Percentiles rank a stretch among this genome's conserved stretches.
Evolutionary conservation across 2,888 invertebrate genomes (phyloP).

Genomic region (Synergus japonicus): DNA sequence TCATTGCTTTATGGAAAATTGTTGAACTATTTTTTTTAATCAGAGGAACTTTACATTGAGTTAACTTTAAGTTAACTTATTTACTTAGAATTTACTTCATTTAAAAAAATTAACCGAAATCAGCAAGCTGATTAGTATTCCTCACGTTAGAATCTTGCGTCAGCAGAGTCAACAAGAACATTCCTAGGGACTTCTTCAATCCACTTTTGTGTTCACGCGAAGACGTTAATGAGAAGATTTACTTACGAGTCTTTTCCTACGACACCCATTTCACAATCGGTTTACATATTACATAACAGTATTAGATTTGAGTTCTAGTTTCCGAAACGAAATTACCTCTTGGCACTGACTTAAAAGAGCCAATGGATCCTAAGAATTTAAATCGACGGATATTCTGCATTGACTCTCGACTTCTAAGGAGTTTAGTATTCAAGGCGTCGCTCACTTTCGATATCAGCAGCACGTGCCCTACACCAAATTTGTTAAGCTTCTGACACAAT

Average conservation of each 20-base stretch:
- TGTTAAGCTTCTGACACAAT: conserved; percentile 62
- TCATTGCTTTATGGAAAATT: not conserved
- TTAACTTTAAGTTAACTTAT: not conserved
- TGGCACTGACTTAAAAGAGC: conserved; percentile 50
- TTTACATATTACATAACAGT: conserved; percentile 8
- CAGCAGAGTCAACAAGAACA: conserved; percentile 35
- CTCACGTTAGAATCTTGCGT: not conserved
- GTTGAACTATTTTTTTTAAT: not conserved
- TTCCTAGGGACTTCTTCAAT: conserved; percentile 22
- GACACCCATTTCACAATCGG: not conserved
- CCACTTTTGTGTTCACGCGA: conserved; percentile 29
- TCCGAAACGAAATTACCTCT: conserved; percentile 45
- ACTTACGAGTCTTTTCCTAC: not conserved
- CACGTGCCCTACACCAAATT: conserved; percentile 64
- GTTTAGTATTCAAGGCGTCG: conserved; percentile 61
- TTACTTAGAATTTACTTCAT: not conserved
- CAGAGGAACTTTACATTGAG: not conserved
- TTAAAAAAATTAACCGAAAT: not conserved
- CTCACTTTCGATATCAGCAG: conserved; percentile 70
- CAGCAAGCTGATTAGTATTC: conserved; percentile 24
- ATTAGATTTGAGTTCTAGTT: conserved; percentile 46
- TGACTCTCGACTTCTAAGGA: conserved; percentile 44
- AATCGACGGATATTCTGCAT: conserved; percentile 50
- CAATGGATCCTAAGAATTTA: conserved; percentile 59
- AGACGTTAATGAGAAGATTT: conserved; percentile 7